These are phyloP conservation scores for Harpagus bidentatus DNA, from an alignment of 2,113 vertebrate species.

Conservation along the genomic window DNA sequence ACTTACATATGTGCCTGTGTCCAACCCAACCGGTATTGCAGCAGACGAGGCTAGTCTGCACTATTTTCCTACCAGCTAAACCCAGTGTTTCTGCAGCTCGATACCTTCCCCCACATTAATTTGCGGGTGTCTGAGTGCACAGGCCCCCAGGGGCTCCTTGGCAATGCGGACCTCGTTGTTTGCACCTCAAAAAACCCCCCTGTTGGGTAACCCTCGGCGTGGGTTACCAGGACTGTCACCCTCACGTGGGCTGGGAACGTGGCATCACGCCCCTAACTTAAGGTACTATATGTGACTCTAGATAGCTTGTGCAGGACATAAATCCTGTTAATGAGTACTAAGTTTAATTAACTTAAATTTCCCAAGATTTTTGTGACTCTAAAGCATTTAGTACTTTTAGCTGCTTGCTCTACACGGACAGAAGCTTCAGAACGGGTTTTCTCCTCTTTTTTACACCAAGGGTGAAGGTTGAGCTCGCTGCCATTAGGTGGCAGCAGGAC, in stretches of 20 bases:
- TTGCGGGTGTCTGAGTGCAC: not conserved
- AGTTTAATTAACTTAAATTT: not conserved
- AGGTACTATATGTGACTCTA: not conserved
- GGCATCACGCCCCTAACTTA: not conserved
- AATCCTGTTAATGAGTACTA: not conserved
- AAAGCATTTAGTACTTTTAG: not conserved
- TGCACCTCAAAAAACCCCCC: not conserved
- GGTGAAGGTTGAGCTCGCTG: not conserved
- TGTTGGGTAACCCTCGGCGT: not conserved
- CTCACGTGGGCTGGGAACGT: accelerated
- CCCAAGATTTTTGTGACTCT: not conserved
- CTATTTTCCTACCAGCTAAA: not conserved
- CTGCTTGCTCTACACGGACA: accelerated
- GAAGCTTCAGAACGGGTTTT: accelerated
- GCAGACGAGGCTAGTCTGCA: not conserved
- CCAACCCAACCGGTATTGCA: not conserved
- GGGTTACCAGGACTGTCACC: not conserved
- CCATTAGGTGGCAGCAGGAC: slow-evolving; percentile 4
- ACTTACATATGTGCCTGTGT: accelerated
- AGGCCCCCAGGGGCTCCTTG: not conserved
- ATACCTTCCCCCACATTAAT: not conserved
- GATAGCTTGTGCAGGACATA: not conserved
- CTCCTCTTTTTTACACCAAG: accelerated
- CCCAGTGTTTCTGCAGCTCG: not conserved
- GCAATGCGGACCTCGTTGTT: not conserved